These are phyloP conservation scores for Epinotia demarniana DNA, from an alignment of 2,888 invertebrate species.

Conservation along the genomic window DNA sequence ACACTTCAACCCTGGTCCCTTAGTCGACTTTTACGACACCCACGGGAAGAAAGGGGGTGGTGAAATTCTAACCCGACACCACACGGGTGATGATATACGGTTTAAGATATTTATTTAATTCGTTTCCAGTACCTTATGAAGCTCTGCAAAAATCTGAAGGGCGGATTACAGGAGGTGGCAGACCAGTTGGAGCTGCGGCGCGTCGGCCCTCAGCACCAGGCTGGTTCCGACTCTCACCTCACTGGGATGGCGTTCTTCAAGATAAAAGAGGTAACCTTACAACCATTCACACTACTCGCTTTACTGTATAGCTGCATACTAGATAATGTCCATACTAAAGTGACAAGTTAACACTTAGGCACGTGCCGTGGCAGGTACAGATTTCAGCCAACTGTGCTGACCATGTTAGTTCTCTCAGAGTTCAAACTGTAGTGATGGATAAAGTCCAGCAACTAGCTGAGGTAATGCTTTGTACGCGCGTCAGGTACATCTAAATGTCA, in stretches of 20 bases:
- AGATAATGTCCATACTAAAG: not conserved
- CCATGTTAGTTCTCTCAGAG: not conserved
- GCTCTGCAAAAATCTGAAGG: conserved; percentile 97
- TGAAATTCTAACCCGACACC: no score
- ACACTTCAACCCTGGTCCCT: no score
- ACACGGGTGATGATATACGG: no score
- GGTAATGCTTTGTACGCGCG: no score
- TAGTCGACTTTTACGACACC: no score
- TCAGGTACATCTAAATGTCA: no score
- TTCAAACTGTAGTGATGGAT: no score
- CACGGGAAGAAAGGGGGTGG: no score
- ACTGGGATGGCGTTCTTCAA: conserved; percentile 99
- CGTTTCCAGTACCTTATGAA: conserved; percentile 94
- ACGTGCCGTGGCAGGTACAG: not conserved
- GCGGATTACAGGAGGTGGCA: conserved; percentile 97
- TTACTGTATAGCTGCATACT: not conserved
- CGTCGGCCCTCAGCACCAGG: conserved; percentile 98
- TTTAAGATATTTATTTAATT: conserved; percentile 3
- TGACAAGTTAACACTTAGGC: not conserved
- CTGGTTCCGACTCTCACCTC: conserved; percentile 97
- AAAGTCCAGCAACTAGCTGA: no score
- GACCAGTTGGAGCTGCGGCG: conserved; percentile 95
- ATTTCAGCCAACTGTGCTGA: not conserved
- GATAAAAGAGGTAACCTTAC: conserved; percentile 93
- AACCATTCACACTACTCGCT: not conserved